Base-by-base conservation (phyloP, 2,113 vertebrate genomes). In the Leptobrachium leishanense region DNA sequence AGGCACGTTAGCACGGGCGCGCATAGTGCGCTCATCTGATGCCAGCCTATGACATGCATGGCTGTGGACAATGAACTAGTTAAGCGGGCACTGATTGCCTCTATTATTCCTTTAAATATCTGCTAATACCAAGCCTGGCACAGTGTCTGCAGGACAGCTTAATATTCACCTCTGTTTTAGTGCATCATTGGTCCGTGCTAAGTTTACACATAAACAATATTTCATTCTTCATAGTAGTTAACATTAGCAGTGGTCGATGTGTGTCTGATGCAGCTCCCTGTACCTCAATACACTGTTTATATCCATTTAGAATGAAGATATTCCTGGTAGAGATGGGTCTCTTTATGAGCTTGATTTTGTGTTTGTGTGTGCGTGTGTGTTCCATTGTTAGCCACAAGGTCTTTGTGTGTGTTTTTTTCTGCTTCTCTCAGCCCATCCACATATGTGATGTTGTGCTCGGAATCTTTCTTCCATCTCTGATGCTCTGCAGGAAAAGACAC, bases 391-490 rank as follows among this genome's bases (percentile, higher is more conserved):
- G 20, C 20, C 20, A 53, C 44, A 1, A 31, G 31, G 20, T 11
- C 55, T 11, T 59, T 54, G 6, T 40, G 63, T 54, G 39, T 68
- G 65, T 68, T 69, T 44, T 59, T 42, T n/a, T 76, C 39, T 1
- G 39, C 46, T 46, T 66, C 41, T 53, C 42, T 10, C 15, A 43
- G 65, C 43, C 67, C 44, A 44, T 62, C 43, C 55, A 40, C 6
- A 40, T 46, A 31, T 70, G 67, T 46, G 42, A 39, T 31, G 66
- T 43, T 77, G 74, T n/a, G 46, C 40, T 62, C 10, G 55, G 54
- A 62, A 69, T 77, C 67, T 31, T 68, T 31, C 20, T 50, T 43
- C 65, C 46, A 62, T 69, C 67, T 69, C 5, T 5, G 20, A 12
- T 68, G 50, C 66, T 31, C 75, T 7, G 41, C 54, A 43, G 66